These are phyloP conservation scores for Epicampocera succincta DNA, from an alignment of 2,888 invertebrate species.

Conservation along the genomic window DNA sequence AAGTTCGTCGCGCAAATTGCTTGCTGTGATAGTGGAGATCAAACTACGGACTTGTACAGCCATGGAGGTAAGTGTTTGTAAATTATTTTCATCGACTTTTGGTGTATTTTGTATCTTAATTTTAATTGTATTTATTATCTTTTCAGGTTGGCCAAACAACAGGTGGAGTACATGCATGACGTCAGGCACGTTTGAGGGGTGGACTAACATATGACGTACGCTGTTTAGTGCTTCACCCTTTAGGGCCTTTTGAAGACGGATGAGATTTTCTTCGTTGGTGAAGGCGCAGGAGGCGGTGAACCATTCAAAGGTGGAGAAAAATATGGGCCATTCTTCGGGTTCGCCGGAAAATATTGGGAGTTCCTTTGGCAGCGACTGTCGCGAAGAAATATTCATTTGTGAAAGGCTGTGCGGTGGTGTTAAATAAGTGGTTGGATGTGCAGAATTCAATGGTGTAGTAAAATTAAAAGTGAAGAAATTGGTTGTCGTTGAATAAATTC, in stretches of 20 bases:
- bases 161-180: conserved; percentile 27
- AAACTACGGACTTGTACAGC: conserved; percentile 38
- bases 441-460: background rate
- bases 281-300: conserved; percentile 21
- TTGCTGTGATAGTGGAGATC: conserved; percentile 34
- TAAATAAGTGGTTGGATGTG: background rate
- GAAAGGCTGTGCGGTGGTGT: background rate
- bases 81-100: conserved; percentile 37
- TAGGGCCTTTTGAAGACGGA: conserved; percentile 25
- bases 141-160: conserved; percentile 47
- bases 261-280: conserved; percentile 33
- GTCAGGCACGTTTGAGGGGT: conserved; percentile 16
- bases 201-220: conserved; percentile 23
- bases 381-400: conserved; percentile 13
- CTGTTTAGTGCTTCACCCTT: conserved; percentile 19
- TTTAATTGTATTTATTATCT: conserved; percentile 36
- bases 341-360: conserved; percentile 35
- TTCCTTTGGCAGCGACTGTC: conserved; percentile 40
- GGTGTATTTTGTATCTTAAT: conserved; percentile 30
- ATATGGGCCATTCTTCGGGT: conserved; percentile 42
- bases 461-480: background rate
- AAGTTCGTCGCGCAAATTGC: conserved; percentile 10
- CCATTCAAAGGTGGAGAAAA: conserved; percentile 37
- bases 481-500: conserved; percentile 15
- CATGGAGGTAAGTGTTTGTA: conserved; percentile 40